Base-by-base conservation (phyloP, 2,888 invertebrate species). In the Cerceris rybyensis region DNA sequence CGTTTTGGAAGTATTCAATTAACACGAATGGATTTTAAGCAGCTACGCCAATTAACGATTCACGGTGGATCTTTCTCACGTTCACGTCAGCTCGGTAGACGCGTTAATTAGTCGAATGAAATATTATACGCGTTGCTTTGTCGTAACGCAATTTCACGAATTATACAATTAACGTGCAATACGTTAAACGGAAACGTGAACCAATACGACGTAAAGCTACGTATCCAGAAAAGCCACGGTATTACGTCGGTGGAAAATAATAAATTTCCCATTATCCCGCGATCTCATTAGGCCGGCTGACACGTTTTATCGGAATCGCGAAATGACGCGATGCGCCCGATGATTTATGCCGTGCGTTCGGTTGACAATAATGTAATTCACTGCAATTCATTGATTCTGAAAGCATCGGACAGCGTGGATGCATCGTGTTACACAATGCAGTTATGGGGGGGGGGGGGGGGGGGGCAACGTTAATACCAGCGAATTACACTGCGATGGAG, bases 271-370 rank as follows among this genome's bases (percentile, higher is more conserved):
- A 75, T 81, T 83, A 74, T 74, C 76, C 76, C 77, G 70, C 75
- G 80, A 80, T 83, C 83, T 82, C 84, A 78, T 84, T 82, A 84
- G 68, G 67, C 68, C 28, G 14, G n/a, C 42, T 67, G 79, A 72
- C 83, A 75, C 61, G 70, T 74, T 80, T 78, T 83, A 75, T 80
- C 79, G 64, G 58, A 52, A 72, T 70, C 60, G 64, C 55, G 72
- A 43, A 69, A 71, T 57, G 69, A 59, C 71, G 41, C 58, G 74
- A 58, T 70, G 64, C 65, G 65, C 46, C 28, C 54, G 50, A 57
- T 72, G 78, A 81, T 81, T 83, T 79, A 77, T 81, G 81, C 57
- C 74, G 70, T 2, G 39, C 66, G 70, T 54, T 68, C 74, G 39
- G 49, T 70, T 71, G 75, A 75, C 73, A 69, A 81, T 83, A 79